Evolutionary conservation across 1,140 invertebrate genomes (phyloP).

Genomic region (Whitmania pigra): DNA sequence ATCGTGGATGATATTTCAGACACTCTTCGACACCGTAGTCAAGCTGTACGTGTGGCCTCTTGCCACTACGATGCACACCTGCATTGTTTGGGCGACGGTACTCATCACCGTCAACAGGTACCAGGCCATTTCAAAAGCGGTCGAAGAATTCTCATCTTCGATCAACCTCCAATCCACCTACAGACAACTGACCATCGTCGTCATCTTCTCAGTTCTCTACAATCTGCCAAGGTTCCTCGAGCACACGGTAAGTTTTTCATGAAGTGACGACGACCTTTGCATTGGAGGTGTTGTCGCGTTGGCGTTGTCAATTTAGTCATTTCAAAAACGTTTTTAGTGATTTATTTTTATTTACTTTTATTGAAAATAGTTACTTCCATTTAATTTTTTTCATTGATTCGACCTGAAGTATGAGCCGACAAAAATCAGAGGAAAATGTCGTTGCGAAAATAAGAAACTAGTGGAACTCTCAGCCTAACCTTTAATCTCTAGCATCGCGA

Average conservation of each 20-base stretch:
- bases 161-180: slow-evolving; percentile 5
- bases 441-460: too few species aligned
- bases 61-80: slow-evolving; percentile 22
- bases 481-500: too few species aligned
- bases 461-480: too few species aligned
- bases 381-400: too few species aligned
- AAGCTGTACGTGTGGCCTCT: slow-evolving; percentile 22
- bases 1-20: background rate
- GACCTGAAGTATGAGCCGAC: too few species aligned
- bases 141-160: background rate
- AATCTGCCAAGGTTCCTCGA: slow-evolving; percentile 25
- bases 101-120: slow-evolving; percentile 23
- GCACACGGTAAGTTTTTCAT: background rate
- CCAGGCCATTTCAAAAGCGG: slow-evolving; percentile 15
- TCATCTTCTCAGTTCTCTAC: slow-evolving; percentile 24
- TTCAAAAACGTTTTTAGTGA: background rate
- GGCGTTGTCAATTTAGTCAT: background rate
- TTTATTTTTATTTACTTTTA: too few species aligned
- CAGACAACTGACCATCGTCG: slow-evolving; percentile 19
- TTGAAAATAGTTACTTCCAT: too few species aligned
- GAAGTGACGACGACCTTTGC: too few species aligned
- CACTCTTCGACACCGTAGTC: background rate
- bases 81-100: slow-evolving; percentile 24
- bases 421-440: too few species aligned
- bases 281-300: background rate